Base-by-base conservation (phyloP, 1,140 invertebrate genomes). In the Pachypsylla venusta region DNA sequence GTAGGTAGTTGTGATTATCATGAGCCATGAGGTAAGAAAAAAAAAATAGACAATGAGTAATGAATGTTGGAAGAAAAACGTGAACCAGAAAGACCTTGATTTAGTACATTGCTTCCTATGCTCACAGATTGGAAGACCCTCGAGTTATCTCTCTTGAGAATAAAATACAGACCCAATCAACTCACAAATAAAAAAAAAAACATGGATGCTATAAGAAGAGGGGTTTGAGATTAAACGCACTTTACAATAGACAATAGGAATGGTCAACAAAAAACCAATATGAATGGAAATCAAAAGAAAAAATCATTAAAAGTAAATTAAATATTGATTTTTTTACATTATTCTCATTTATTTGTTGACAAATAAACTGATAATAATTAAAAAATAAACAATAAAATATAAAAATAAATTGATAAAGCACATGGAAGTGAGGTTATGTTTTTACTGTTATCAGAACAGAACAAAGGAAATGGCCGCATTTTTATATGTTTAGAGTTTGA, bases 381-480 rank as follows among this genome's bases (percentile, higher is more conserved):
- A 35, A 35, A 48, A 35, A 48, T 48, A 48, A 48, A 48, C 42
- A 48, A n/a, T 48, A 4, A n/a, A n/a, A 48, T 5, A 48, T 4
- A 48, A 48, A 10, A 48, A 3, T 7, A 10, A 48, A 48, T 5
- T 4, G 16, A 48, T 19, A 19, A 19, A 48, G 42, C 42, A 48
- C 42, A 48, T 48, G 42, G 42, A 48, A 19, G 16, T 48, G 42
- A 48, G 42, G 42, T 48, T 48, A 48, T n/a, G 42, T 19, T 10
- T 5, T 48, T n/a, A n/a, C n/a, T 19, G 42, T 48, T 48, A 48
- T 48, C 42, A 48, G 16, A 48, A 19, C 42, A 48, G n/a, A 48
- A 48, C 16, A n/a, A 48, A 48, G n/a, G 42, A 48, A 48, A 48
- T 48, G 42, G 42, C 42, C 42, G 42, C 42, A 48, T 48, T 48